Evolutionary conservation across 2,888 invertebrate species (phyloP).

Genomic region (Boloria selene): DNA sequence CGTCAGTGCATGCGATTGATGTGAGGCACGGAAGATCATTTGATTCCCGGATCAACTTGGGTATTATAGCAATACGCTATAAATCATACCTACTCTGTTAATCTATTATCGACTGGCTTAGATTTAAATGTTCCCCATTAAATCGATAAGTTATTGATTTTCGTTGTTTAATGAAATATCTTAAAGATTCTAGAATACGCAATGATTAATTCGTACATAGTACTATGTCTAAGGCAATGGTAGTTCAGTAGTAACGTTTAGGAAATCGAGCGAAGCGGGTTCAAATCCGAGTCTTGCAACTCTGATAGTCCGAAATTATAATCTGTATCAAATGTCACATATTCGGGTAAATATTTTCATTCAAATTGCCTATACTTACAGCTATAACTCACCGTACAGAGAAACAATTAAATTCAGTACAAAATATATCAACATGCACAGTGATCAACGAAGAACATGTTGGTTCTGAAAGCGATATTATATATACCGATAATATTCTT

Average conservation of each 20-base stretch:
- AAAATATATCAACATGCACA: slow-evolving; percentile 38
- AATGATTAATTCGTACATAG: too few species aligned
- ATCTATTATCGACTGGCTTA: slow-evolving; percentile 6
- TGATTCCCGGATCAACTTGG: slow-evolving; percentile 20
- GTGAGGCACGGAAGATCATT: slow-evolving; percentile 2
- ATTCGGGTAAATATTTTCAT: background rate
- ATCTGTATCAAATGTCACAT: too few species aligned
- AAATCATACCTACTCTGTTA: slow-evolving; percentile 20
- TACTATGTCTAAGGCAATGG: too few species aligned
- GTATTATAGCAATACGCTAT: slow-evolving; percentile 22
- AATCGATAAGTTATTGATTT: too few species aligned
- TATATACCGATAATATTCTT: too few species aligned
- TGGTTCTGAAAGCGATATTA: slow-evolving; percentile 25
- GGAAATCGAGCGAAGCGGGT: too few species aligned
- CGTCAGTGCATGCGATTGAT: slow-evolving; percentile 17
- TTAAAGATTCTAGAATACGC: too few species aligned
- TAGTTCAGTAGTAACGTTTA: too few species aligned
- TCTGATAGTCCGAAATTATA: too few species aligned
- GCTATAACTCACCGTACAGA: slow-evolving; percentile 32
- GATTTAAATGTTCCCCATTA: background rate
- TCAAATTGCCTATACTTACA: slow-evolving; percentile 27
- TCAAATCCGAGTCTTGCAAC: too few species aligned
- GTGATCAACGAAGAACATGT: slow-evolving; percentile 22
- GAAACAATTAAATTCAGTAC: slow-evolving; percentile 34
- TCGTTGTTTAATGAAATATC: background rate